Percentiles rank a stretch among this genome's conserved stretches.
These are phyloP conservation scores for Cydia pomonella DNA, from an alignment of 1,140 invertebrate species.

Conservation along the genomic window DNA sequence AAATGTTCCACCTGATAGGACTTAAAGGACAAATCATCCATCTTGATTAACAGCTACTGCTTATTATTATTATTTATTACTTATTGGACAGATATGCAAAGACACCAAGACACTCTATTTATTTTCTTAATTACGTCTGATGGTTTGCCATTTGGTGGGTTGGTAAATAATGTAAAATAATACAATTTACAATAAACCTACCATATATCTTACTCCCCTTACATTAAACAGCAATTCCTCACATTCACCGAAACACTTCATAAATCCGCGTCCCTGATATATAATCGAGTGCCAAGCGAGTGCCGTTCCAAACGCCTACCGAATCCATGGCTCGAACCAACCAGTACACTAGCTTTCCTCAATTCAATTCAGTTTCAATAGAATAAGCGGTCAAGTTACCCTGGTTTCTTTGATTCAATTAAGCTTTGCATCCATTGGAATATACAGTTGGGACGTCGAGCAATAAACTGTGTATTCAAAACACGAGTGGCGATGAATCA, in stretches of 20 bases:
- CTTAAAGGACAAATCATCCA: too few relatives aligned
- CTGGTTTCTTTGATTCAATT: background rate
- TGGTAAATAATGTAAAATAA: background rate
- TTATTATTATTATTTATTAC: too few relatives aligned
- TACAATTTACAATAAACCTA: background rate
- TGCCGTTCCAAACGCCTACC: background rate
- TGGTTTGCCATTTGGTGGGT: too few relatives aligned
- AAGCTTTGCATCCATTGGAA: background rate
- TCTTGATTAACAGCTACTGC: too few relatives aligned
- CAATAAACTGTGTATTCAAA: constrained; percentile 32
- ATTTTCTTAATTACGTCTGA: too few relatives aligned
- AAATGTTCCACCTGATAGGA: too few relatives aligned
- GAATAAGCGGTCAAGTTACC: background rate
- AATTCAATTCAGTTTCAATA: background rate
- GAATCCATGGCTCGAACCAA: background rate
- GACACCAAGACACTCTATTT: too few relatives aligned
- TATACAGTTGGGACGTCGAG: background rate
- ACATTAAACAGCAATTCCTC: constrained; percentile 17
- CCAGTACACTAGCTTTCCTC: background rate
- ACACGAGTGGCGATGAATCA: constrained; percentile 31
- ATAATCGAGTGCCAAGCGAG: constrained; percentile 13
- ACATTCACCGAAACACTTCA: constrained; percentile 9
- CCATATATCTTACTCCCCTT: constrained; percentile 7
- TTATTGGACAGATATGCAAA: too few relatives aligned
- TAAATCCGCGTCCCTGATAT: constrained; percentile 28